These are phyloP conservation scores for Petaurus breviceps DNA, from an alignment of 2,113 vertebrate genomes.

Conservation along the genomic window DNA sequence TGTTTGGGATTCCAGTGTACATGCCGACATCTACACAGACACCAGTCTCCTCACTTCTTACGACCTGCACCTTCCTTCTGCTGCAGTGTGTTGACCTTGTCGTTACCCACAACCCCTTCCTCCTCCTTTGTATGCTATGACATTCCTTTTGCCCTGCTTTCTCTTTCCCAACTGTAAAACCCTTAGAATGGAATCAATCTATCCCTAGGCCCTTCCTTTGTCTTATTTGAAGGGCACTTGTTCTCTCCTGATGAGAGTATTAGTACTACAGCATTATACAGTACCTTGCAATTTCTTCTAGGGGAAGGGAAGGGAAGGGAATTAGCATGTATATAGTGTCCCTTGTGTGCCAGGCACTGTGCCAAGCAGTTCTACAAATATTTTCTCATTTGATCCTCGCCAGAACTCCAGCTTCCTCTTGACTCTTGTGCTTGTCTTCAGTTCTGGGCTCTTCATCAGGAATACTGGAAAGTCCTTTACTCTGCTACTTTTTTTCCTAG, in stretches of 20 bases:
- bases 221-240: neutral
- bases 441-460: neutral
- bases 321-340: neutral
- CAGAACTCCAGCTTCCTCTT: neutral
- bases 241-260: neutral
- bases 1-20: too few relatives aligned
- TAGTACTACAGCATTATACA: neutral
- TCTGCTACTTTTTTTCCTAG: neutral
- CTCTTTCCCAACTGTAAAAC: too few relatives aligned
- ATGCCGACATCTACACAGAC: neutral
- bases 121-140: neutral
- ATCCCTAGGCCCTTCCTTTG: neutral
- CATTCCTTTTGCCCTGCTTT: neutral
- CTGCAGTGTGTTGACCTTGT: neutral
- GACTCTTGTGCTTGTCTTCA: neutral
- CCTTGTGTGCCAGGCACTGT: neutral
- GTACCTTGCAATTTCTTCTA: neutral
- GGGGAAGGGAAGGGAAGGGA: neutral
- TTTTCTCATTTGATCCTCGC: neutral
- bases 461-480: neutral
- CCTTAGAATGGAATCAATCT: neutral
- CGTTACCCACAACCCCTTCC: neutral
- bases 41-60: neutral
- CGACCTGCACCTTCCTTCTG: neutral
- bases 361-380: neutral